phyloP scores from a whole-genome alignment of 2,113 vertebrate species.

The Chloropsis cyanopogon region DNA sequence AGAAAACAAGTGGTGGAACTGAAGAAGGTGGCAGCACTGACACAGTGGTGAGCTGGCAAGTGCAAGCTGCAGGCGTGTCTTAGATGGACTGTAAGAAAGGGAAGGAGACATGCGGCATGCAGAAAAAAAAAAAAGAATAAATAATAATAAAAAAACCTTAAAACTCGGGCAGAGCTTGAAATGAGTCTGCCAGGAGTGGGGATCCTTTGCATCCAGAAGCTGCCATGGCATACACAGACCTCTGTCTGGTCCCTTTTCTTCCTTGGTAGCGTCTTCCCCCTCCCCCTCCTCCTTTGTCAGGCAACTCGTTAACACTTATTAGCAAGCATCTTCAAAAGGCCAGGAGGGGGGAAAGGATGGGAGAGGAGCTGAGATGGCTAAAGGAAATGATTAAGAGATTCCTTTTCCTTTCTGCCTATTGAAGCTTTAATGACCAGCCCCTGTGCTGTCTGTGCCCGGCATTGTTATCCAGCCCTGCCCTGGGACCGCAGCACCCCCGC shows the following conservation, averaged over 20 bases:
- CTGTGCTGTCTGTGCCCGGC: slow-evolving; percentile 29
- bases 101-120: neutral
- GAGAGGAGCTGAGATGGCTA: slow-evolving; percentile 46
- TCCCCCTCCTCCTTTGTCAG: slow-evolving; percentile 48
- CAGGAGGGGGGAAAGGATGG: slow-evolving; percentile 2
- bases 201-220: neutral
- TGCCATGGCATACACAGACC: neutral
- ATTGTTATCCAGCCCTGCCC: slow-evolving; percentile 9
- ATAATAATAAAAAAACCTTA: neutral
- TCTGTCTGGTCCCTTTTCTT: slow-evolving; percentile 38
- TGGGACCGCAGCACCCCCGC: neutral
- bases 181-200: neutral
- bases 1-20: neutral
- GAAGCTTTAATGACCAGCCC: slow-evolving; percentile 42
- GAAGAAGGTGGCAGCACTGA: neutral
- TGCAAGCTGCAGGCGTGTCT: neutral
- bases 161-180: neutral
- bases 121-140: neutral
- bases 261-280: neutral
- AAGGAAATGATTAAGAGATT: slow-evolving; percentile 66
- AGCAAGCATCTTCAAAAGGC: slow-evolving; percentile 66
- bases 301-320: slow-evolving; percentile 65
- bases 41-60: neutral
- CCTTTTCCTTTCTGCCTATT: slow-evolving; percentile 59
- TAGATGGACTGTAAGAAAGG: neutral